Percentiles rank a stretch among this genome's conserved stretches.
Evolutionary conservation across 2,113 vertebrate genomes (phyloP).

Genomic region (Tapirus terrestris): DNA sequence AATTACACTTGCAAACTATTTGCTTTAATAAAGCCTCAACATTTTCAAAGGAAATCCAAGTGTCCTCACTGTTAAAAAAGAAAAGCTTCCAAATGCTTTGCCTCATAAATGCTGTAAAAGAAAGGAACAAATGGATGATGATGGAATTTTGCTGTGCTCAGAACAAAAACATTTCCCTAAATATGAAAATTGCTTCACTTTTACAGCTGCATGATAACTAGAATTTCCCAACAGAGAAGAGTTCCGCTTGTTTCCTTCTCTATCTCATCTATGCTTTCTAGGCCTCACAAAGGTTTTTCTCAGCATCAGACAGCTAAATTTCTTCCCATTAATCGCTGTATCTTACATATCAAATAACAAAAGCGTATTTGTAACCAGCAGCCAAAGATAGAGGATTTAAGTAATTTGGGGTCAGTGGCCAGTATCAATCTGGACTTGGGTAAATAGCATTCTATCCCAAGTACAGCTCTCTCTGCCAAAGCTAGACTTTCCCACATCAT

Average conservation of each 20-base stretch:
- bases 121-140: neutral
- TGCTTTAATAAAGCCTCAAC: neutral
- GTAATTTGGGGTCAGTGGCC: neutral
- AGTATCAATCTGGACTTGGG: neutral
- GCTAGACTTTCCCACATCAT: neutral
- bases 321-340: neutral
- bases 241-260: neutral
- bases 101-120: neutral
- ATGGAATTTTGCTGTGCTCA: neutral
- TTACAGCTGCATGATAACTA: neutral
- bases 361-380: neutral
- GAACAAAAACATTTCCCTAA: neutral
- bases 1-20: neutral
- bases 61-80: neutral
- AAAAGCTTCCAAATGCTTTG: neutral
- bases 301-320: neutral
- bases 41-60: neutral
- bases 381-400: neutral
- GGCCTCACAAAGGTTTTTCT: neutral
- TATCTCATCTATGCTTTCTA: neutral
- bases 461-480: slow-evolving; percentile 15
- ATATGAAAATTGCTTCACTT: neutral
- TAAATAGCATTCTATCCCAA: neutral
- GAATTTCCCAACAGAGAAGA: neutral
- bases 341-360: neutral